Base-by-base conservation (phyloP, 1,140 invertebrate genomes). In the Pseudomyrmex dendroicus region DNA sequence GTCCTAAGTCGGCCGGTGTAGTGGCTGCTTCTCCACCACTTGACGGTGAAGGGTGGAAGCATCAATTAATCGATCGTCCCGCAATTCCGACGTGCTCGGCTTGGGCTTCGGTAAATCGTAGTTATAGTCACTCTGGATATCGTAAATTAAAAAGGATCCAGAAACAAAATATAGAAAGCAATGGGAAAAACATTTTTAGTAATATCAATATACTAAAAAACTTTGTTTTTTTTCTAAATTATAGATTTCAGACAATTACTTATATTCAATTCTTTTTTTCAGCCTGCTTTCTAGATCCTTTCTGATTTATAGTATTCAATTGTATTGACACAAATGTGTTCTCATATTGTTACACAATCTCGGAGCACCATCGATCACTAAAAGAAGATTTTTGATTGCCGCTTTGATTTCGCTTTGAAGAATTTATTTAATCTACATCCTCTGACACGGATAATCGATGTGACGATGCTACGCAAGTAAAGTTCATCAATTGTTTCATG, bases 1-100 rank as follows among this genome's bases (percentile, higher is more conserved):
- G 77, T 89, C 88, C 82, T 91, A 88, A 90, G 72, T 87, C n/a
- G 76, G 20, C 48, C 62, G 64, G 73, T 62, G 17, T 62, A 80
- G 44, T 66, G 73, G 77, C 61, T 74, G 15, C 68, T 61, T 84
- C 78, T 72, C 70, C 83, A 63, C 67, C 78, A 63, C 67, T 62
- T 35, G 35, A 72, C 64, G 87, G 68, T 86, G 63, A 80, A 70
- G 73, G 77, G 78, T 78, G 62, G 56, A 54, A 73, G 61, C 70
- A 85, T 68, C 68, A 61, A 48, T 59, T 66, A 15, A 74, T 67
- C 70, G 59, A 56, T 88, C 66, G 54, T 63, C 72, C 74, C n/a
- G 73, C 20, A 46, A 84, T 84, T 73, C 67, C 44, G 72, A 15
- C 17, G 44, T 10, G 59, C 46, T 76, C 61, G 61, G 73, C 46